Base-by-base conservation (phyloP, 2,797 vertebrate species). In the Champsocephalus gunnari region DNA sequence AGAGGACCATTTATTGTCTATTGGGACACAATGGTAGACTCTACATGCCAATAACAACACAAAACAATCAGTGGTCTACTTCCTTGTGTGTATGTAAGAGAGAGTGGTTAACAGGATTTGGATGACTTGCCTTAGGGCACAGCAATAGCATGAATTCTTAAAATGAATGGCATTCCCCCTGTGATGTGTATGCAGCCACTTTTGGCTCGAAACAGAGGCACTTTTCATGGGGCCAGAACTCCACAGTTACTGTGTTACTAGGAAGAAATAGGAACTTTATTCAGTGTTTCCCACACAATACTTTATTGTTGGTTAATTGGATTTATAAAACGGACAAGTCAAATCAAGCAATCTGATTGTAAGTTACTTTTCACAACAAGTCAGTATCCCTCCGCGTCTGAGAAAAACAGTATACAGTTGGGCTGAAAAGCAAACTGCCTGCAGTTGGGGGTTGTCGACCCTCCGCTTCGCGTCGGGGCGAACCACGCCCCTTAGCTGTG, bases 71-170 rank as follows among this genome's bases (percentile, higher is more conserved):
- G 3, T 3, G 12, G 24, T 43, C n/a, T 61, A 10, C 64, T 62
- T 47, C 21, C n/a, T 2, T 17, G 47, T 11, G 47, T 19, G 24
- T 57, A 8, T 16, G 53, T 28, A 19, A 50, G 69, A 60, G 34
- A 61, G 58, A 62, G 63, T 32, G 50, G 44, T 63, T 47, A 56
- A 49, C 50, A 11, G 13, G 21, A 54, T 48, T 9, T 50, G 54
- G 19, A 45, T 59, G 67, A 61, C 45, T n/a, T 61, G 77, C 69
- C 74, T 32, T 3, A 19, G 53, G 71, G 76, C n/a, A 17, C 77
- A 68, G 84, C 66, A 82, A 16, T 48, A 81, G 67, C 72, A 81
- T 73, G 71, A 77, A 84, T 89, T 87, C 82, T 87, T 81, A 80
- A 85, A 79, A 84, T 83, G 76, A 79, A 47, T 73, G 48, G 41